Conservation (phyloP, 2,113 vertebrate species). For the Balaeniceps rex region DNA sequence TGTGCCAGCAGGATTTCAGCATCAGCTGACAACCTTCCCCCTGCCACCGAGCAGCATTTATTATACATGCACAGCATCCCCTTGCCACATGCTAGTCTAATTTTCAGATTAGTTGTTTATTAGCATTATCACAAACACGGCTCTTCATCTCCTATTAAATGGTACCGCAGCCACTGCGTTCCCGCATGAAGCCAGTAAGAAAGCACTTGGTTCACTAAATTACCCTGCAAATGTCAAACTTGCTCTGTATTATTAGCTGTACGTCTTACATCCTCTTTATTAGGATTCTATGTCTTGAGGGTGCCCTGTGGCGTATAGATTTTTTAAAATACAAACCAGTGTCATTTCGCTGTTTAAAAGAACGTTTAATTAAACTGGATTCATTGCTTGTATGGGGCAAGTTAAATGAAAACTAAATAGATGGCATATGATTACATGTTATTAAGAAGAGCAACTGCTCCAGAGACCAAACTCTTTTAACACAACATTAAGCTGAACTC, state of each 20-base stretch:
- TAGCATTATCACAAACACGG: background rate
- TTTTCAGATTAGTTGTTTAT: conserved; percentile 43
- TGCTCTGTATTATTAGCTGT: conserved; percentile 51
- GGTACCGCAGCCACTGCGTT: background rate
- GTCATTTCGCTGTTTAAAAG: conserved; percentile 64
- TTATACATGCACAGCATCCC: background rate
- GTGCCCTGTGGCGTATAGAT: conserved; percentile 34
- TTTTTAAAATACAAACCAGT: conserved; percentile 63
- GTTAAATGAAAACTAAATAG: conserved; percentile 74
- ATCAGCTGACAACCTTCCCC: background rate
- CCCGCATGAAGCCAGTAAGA: background rate
- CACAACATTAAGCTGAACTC: conserved; percentile 73
- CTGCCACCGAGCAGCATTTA: background rate
- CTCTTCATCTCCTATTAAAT: conserved; percentile 39
- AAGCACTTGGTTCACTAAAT: conserved; percentile 60
- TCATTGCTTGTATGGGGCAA: conserved; percentile 66
- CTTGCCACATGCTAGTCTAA: background rate
- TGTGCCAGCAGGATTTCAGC: background rate
- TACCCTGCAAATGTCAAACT: conserved; percentile 67
- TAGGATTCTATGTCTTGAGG: conserved; percentile 62
- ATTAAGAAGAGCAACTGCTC: conserved; percentile 69
- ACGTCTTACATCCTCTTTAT: conserved; percentile 62
- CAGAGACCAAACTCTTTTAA: conserved; percentile 74
- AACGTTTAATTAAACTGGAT: conserved; percentile 76
- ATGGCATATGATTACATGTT: conserved; percentile 74